Conservation (phyloP, 2,888 invertebrate genomes). For the Cylindroiulus punctatus region DNA sequence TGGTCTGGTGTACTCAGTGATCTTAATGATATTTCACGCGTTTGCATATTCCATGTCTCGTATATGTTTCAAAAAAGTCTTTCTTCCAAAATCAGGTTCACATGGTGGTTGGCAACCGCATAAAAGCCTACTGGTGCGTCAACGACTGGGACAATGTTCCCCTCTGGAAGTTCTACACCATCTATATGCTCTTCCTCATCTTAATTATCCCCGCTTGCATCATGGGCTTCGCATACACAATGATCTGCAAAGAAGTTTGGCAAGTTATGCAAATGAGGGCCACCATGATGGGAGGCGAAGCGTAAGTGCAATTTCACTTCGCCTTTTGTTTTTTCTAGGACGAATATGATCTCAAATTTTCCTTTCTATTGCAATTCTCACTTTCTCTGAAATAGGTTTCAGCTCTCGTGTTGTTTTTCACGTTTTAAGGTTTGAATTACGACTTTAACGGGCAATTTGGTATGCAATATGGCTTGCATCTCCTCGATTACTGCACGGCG, state of each 20-base stretch:
- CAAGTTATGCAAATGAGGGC: slow-evolving; percentile 72
- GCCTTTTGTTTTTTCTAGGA: background rate
- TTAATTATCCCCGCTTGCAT: slow-evolving; percentile 73
- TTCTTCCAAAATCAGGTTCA: slow-evolving; percentile 64
- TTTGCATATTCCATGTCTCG: no score
- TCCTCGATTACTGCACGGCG: background rate
- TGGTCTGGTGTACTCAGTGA: no score
- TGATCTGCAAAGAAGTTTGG: slow-evolving; percentile 75
- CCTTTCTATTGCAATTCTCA: background rate
- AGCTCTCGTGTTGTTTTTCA: background rate
- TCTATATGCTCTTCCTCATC: slow-evolving; percentile 74
- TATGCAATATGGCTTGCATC: background rate
- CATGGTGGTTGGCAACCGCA: slow-evolving; percentile 66
- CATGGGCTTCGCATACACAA: slow-evolving; percentile 75
- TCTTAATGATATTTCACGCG: no score
- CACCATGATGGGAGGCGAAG: slow-evolving; percentile 68
- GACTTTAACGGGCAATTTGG: slow-evolving; percentile 13
- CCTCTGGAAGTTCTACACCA: slow-evolving; percentile 71
- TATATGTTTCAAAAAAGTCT: background rate
- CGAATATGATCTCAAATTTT: background rate
- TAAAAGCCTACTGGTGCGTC: slow-evolving; percentile 72
- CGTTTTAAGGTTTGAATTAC: background rate
- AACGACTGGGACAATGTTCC: slow-evolving; percentile 68
- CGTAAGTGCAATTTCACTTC: slow-evolving; percentile 57
- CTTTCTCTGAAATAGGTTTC: background rate